A percentile compares a stretch with the other conserved stretches of the same genome.
Evolutionary conservation across 2,888 invertebrate genomes (phyloP).

Genomic region (Mamestra brassicae): DNA sequence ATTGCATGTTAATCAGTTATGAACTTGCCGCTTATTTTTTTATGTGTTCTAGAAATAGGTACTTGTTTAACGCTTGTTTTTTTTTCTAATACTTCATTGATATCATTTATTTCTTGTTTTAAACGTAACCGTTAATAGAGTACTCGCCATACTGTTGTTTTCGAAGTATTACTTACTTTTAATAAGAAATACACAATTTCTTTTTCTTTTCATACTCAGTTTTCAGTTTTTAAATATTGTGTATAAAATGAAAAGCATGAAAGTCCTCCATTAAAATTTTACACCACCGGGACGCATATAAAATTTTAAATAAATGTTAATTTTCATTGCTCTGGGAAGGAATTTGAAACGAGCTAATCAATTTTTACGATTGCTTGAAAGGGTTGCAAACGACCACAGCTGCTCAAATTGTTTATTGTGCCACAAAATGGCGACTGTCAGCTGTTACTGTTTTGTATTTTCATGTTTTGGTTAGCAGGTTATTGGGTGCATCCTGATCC

Average conservation of each 20-base stretch:
- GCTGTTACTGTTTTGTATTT: conserved; percentile 36
- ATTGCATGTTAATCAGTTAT: too few species aligned
- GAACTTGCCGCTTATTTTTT: too few species aligned
- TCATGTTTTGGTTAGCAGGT: neutral
- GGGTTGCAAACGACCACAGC: conserved; percentile 58
- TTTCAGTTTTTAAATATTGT: neutral
- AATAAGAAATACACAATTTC: too few species aligned
- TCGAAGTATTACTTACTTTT: too few species aligned
- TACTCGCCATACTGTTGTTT: too few species aligned
- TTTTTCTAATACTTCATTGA: too few species aligned
- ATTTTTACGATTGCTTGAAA: conserved; percentile 63
- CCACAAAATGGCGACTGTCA: conserved; percentile 33
- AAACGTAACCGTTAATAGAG: too few species aligned
- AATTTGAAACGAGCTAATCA: conserved; percentile 56
- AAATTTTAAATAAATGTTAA: conserved; percentile 62
- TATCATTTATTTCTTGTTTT: too few species aligned
- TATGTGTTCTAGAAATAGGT: too few species aligned
- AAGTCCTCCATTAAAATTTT: conserved; percentile 28
- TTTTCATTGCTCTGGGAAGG: conserved; percentile 59
- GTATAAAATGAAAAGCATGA: neutral
- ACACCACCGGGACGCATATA: conserved; percentile 40
- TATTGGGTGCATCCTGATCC: neutral
- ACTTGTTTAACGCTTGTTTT: too few species aligned
- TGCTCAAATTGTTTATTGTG: conserved; percentile 54
- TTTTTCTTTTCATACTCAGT: too few species aligned